These are phyloP conservation scores for Cisticola juncidis DNA, from an alignment of 2,113 vertebrate genomes.

Conservation along the genomic window DNA sequence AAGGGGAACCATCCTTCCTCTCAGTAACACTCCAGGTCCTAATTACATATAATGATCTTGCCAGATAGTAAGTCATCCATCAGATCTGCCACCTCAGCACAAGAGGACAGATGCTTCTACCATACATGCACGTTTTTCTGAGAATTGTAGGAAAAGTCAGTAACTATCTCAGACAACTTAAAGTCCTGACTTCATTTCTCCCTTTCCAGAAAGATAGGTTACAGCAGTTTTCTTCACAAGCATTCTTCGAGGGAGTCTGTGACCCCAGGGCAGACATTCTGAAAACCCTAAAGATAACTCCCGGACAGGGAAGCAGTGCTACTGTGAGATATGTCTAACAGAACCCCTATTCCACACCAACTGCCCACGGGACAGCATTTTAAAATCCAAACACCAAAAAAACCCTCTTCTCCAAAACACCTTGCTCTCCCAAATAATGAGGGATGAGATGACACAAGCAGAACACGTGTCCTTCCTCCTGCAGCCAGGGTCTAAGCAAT, in stretches of 20 bases:
- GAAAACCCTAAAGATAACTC: not conserved
- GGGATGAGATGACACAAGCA: not conserved
- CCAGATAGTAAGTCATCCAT: not conserved
- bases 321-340: not conserved
- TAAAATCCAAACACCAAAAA: not conserved
- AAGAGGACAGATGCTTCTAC: not conserved
- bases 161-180: not conserved
- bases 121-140: not conserved
- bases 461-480: not conserved
- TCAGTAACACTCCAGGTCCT: not conserved
- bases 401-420: not conserved
- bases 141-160: not conserved
- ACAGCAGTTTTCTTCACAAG: not conserved
- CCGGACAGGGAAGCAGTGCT: not conserved
- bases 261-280: conserved; percentile 3
- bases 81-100: not conserved
- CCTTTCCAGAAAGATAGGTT: not conserved
- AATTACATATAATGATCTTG: not conserved
- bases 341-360: not conserved
- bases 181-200: not conserved
- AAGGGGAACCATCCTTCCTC: not conserved
- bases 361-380: not conserved
- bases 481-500: not conserved
- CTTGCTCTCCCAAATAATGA: not conserved
- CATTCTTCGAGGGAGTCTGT: not conserved